These are phyloP conservation scores for Mormyrus hasselquistii DNA, from an alignment of 2,797 vertebrate species.

Conservation along the genomic window DNA sequence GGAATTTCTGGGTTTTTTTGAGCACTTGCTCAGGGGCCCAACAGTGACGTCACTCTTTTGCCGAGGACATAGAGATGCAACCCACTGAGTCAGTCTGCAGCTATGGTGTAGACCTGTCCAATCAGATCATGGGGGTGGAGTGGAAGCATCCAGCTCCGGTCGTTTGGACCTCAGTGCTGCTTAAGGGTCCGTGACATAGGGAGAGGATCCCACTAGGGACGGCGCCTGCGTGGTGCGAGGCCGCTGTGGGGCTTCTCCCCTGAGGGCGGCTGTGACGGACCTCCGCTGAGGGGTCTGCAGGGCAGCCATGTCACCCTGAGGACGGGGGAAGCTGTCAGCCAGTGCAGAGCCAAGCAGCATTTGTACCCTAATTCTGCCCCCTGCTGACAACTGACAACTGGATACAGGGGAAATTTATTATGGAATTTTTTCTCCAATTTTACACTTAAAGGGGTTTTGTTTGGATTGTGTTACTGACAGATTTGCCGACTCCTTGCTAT, in stretches of 20 bases:
- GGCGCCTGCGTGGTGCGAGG: not conserved
- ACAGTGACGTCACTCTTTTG: not conserved
- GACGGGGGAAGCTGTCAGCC: slow-evolving; percentile 57
- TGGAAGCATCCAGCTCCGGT: not conserved
- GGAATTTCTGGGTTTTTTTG: not conserved
- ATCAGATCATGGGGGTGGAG: not conserved
- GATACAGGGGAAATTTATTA: not conserved
- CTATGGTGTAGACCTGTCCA: not conserved
- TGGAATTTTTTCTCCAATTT: not conserved
- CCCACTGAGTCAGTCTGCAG: not conserved
- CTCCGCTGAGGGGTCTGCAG: slow-evolving; percentile 21
- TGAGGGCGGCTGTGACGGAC: not conserved
- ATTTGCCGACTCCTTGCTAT: not conserved
- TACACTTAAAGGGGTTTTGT: not conserved
- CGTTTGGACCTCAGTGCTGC: not conserved
- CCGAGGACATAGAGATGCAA: not conserved
- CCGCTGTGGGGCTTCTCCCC: slow-evolving; percentile 19
- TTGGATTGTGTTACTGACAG: not conserved
- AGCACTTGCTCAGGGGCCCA: not conserved
- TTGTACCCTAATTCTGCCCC: not conserved
- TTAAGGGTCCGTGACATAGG: not conserved
- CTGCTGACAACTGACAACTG: not conserved
- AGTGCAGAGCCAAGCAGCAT: slow-evolving; percentile 46
- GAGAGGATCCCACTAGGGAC: not conserved
- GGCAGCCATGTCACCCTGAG: slow-evolving; percentile 43